Evolutionary conservation across 2,888 invertebrate genomes (phyloP).

Genomic region (Tanypteryx hageni): DNA sequence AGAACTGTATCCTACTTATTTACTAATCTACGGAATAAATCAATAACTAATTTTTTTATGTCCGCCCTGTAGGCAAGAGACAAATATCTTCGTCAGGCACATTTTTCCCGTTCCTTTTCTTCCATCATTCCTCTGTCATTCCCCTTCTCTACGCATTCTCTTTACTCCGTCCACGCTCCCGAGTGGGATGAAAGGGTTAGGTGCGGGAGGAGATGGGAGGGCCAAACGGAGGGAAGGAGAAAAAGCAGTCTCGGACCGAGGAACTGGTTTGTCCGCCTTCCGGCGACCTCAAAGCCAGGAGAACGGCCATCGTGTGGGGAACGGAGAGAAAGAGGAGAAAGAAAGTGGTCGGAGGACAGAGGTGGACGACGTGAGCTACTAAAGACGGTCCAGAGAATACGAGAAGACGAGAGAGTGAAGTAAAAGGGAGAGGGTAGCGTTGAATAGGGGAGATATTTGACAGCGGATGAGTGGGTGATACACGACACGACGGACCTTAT

Average conservation of each 20-base stretch:
- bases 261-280: slow-evolving; percentile 60
- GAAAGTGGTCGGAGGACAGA: slow-evolving; percentile 7
- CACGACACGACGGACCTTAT: not conserved
- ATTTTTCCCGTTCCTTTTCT: not conserved
- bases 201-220: not conserved
- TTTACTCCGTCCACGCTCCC: not conserved
- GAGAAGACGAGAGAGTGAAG: not conserved
- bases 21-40: too few species aligned
- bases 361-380: not conserved
- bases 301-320: not conserved
- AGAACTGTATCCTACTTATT: too few species aligned
- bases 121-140: not conserved
- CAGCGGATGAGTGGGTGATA: not conserved
- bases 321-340: not conserved
- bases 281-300: slow-evolving; percentile 41
- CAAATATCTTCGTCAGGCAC: not conserved
- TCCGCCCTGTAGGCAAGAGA: not conserved
- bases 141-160: not conserved
- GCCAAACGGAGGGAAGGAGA: slow-evolving; percentile 13
- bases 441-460: not conserved
- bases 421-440: not conserved
- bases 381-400: not conserved
- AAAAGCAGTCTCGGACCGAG: slow-evolving; percentile 39
- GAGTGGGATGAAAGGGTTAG: slow-evolving; percentile 4
- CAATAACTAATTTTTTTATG: too few species aligned